Base-by-base conservation (phyloP, 2,888 invertebrate species). In the Disparrhopalites patrizii region DNA sequence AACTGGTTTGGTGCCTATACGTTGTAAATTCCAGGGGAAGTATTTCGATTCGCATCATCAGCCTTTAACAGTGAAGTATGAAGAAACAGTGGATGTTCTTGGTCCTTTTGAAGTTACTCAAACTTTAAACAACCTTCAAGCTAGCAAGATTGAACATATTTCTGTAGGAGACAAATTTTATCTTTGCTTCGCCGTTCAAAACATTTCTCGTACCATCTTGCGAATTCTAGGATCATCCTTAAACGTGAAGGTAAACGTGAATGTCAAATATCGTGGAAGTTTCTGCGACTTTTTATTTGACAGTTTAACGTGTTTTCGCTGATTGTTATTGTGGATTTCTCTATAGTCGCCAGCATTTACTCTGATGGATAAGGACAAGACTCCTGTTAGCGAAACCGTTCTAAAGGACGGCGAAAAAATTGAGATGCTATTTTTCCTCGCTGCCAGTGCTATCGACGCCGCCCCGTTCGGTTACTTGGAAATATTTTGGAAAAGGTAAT, bases 31-130 rank as follows among this genome's bases (percentile, higher is more conserved):
- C n/a, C 31, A 73, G 73, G 67, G 66, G 1, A 72, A 72, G 51
- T 74, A 73, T 54, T 57, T 65, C 3, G 74, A 74, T 57, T 28
- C 40, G 25, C 40, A 66, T 31, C 31, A 63, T 20, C 72, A 74
- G 43, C 15, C 61, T 0, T 25, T 74, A 28, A 61, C 50, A 3
- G 66, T 68, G 15, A 73, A 74, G 52, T 30, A 62, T 25, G 62
- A 67, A 18, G 71, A 72, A 55, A 63, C 62, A 10, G 57, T 74
- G 10, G 65, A 69, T 28, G 68, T 73, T 3, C 55, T 71, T 28
- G 27, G 28, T 1, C 71, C 74, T 3, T 71, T 72, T 61, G 55
- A 70, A 50, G 56, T 69, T 0, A 27, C 51, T 8, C 70, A 73
- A 25, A 36, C 28, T 10, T 62, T 66, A 5, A 38, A 36, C 0